Evolutionary conservation across 23 tunicate genomes (phyloP), one percentile per base, ranked within the genome.

Genomic region (Clavelina lepadiformis): DNA sequence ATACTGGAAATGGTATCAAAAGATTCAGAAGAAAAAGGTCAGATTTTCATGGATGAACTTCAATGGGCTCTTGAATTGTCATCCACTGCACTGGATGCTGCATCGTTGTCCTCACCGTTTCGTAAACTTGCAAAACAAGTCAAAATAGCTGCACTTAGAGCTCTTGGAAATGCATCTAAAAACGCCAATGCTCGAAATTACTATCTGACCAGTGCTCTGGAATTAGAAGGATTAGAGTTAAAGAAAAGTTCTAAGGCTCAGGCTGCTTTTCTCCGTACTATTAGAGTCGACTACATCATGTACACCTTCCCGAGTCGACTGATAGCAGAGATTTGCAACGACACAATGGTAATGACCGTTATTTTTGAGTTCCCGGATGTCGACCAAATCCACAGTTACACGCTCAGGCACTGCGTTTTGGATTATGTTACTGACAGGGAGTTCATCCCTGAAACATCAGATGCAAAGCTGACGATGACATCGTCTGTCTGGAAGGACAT

Each of bases 51-150:
- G 2, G 64, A 66, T 25, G 85, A 86, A 27, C 41, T 76, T 15
- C 82, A 86, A 52, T 86, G 95, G 95, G 75, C 87, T 2, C 61
- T 86, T 1, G 95, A 86, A 58, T 76, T 86, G 29, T 56, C 85
- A 3, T 29, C 53, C 1, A 46, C 61, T 28, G 80, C 70, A 2
- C 2, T 64, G 27, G 56, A 72, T n/a, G 53, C 49, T 3, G 22
- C 67, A 33, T 31, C 35, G 3, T 1, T 13, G 0, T 47, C 33
- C 29, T 24, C 56, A 6, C 3, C 18, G 13, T 8, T 38, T 7
- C 23, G 72, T 36, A 47, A 49, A 1, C 47, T 59, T 18, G 95
- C 95, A 2, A 72, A 72, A 31, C 19, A 22, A 3, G 4, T 78
- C 8, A 24, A 65, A 2, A 57, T 76, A 2, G 35, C 38, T 23